Evolutionary conservation across 2,797 vertebrate genomes (phyloP), one percentile per base, ranked within the genome.

Genomic region (Cuculus canorus): DNA sequence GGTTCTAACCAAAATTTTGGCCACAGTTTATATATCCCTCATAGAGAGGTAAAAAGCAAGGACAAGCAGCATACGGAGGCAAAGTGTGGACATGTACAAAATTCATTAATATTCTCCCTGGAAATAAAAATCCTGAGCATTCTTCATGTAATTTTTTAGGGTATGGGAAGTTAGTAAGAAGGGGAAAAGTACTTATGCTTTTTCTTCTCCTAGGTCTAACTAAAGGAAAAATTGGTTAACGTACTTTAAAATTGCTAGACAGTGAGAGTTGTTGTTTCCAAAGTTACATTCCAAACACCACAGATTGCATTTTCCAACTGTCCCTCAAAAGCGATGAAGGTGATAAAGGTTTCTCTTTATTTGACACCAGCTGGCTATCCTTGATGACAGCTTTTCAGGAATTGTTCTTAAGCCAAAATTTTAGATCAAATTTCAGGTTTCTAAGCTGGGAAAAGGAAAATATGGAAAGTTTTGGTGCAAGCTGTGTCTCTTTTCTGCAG

Each of bases 61-160:
- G 30, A 60, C 88, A 33, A 84, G 12, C 32, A 93, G 9, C 63
- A 63, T 76, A 72, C 53, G 35, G 88, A 88, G 78, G 45, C 17
- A 53, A 90, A 71, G 37, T 48, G 28, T 25, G 73, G 63, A 57
- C 88, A 93, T 76, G 45, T 39, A 59, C 19, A 79, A 90, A 88
- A 72, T 54, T 72, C 7, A 10, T 3, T 0, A 76, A 43, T 70
- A 33, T 69, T 93, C 63, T 66, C 82, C 53, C 71, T 21, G 47
- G 54, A 81, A 94, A 88, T 71, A 86, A 90, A 93, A 94, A 41
- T 41, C 54, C 53, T 85, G 33, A 35, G 8, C 23, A 78, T 88
- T 82, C 43, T 86, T 78, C 30, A 15, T 28, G 11, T 5, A 33
- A 30, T 22, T 45, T 88, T 89, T 80, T 82, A 66, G 39, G 22